These are phyloP conservation scores for Corella eumyota DNA, from an alignment of 23 tunicate species.

Conservation along the genomic window DNA sequence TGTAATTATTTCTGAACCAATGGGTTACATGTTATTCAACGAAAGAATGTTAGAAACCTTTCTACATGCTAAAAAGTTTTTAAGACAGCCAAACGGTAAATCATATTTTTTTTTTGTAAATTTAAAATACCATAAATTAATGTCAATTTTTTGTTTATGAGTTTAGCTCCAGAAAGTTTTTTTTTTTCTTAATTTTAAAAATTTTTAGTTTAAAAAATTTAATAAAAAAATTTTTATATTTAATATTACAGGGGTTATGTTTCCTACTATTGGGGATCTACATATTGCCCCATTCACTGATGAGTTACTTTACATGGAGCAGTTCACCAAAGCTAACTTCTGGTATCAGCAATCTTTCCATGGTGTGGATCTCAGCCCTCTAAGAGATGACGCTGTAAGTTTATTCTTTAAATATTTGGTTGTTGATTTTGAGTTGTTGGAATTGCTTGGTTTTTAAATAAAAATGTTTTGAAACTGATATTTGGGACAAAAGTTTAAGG, in stretches of 20 bases:
- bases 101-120: too few relatives aligned
- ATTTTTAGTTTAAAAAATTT: too few relatives aligned
- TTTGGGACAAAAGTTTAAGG: too few relatives aligned
- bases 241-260: constrained; percentile 76
- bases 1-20: constrained; percentile 94
- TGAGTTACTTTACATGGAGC: constrained; percentile 96
- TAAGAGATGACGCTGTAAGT: constrained; percentile 96
- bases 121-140: not conserved
- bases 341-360: constrained; percentile 99
- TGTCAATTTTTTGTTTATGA: too few relatives aligned
- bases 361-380: constrained; percentile 90
- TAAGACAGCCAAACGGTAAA: constrained; percentile 58
- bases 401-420: constrained; percentile 2
- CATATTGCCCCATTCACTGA: constrained; percentile 96
- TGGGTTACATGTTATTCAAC: constrained; percentile 99
- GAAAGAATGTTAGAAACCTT: constrained; percentile 98
- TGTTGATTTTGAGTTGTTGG: constrained; percentile 5
- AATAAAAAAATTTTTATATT: too few relatives aligned
- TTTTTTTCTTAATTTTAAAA: not conserved
- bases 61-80: constrained; percentile 93
- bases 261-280: constrained; percentile 95
- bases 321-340: constrained; percentile 98
- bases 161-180: too few relatives aligned
- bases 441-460: too few relatives aligned
- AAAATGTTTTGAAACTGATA: too few relatives aligned